A percentile compares a stretch with the other conserved stretches of the same genome.
phyloP scores from a whole-genome alignment of 1,140 invertebrate species.

The Bombus terrestris region DNA sequence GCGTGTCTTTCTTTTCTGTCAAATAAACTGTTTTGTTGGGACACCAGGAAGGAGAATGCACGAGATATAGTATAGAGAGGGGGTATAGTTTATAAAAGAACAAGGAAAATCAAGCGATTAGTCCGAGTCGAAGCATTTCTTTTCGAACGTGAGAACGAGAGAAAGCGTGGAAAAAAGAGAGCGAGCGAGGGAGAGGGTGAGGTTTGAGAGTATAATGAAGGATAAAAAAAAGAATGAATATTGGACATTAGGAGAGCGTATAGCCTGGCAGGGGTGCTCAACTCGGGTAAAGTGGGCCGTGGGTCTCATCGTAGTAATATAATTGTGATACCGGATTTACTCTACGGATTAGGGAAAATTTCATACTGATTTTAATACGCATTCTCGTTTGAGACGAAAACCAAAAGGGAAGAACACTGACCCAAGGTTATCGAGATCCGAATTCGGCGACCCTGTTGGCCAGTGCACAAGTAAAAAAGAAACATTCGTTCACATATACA shows the following conservation, averaged over 20 bases:
- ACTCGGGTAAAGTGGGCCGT: conserved; percentile 38
- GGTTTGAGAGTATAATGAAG: conserved; percentile 4
- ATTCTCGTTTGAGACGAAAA: conserved; percentile 16
- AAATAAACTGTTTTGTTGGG: conserved; percentile 32
- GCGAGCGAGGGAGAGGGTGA: conserved; percentile 31
- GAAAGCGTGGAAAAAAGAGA: conserved; percentile 29
- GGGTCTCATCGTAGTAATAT: conserved; percentile 39
- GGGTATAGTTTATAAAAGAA: conserved; percentile 8
- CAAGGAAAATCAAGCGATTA: conserved; percentile 4
- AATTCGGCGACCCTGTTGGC: conserved; percentile 61
- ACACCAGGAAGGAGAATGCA: conserved; percentile 39
- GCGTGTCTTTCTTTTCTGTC: conserved; percentile 52
- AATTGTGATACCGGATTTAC: conserved; percentile 64
- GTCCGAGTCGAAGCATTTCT: not conserved
- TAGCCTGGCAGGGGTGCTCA: conserved; percentile 53
- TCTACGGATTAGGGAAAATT: conserved; percentile 50
- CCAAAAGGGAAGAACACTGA: conserved; percentile 19
- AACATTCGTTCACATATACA: conserved; percentile 30
- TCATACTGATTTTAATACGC: conserved; percentile 47
- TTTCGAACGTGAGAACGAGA: conserved; percentile 9
- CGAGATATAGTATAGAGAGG: conserved; percentile 13
- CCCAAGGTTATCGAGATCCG: conserved; percentile 54
- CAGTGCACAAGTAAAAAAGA: conserved; percentile 50
- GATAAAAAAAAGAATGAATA: conserved; percentile 3
- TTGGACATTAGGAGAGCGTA: conserved; percentile 37